Base-by-base conservation (phyloP, 2,113 vertebrate genomes). In the Microcebus ravelobensis region DNA sequence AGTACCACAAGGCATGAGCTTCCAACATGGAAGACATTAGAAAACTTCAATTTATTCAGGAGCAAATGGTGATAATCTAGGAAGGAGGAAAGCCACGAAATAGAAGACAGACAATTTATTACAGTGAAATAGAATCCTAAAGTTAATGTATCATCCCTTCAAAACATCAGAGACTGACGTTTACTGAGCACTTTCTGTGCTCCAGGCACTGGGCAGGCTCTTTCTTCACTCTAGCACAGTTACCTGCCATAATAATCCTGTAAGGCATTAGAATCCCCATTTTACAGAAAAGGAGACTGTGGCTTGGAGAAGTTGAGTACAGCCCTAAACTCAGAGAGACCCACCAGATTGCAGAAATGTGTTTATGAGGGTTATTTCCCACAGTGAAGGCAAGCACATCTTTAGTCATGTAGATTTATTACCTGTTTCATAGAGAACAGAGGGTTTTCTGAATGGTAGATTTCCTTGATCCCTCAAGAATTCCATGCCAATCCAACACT, bases 321-420 rank as follows among this genome's bases (percentile, higher is more conserved):
- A 23, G 86, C 11, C 21, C 85, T 88, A 90, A 92, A 71, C n/a
- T 95, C 42, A 86, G 71, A 93, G 2, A 73, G 17, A 83, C 4
- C 12, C 2, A 45, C 39, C 10, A 45, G 61, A 45, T 73, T 91
- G 87, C 68, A 87, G 52, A 84, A 77, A 87, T 67, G 39, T 45
- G 29, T 61, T 91, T 92, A 31, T 82, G 48, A 52, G 11, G 1
- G 3, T 76, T 87, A 29, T 94, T 63, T 34, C 8, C 25, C 34
- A 45, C 29, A 31, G 42, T 42, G 17, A 83, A 91, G 55, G 31
- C 63, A 87, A 93, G 39, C 23, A 34, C 14, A 83, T 83, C 42
- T 96, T 93, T 81, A 87, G 39, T 77, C 27, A 74, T 73, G 55
- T 25, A 70, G 79, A 96, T 96, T 94, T 95, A 95, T 93, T 82